phyloP scores from a whole-genome alignment of 2,113 vertebrate genomes.

The Podiceps cristatus region DNA sequence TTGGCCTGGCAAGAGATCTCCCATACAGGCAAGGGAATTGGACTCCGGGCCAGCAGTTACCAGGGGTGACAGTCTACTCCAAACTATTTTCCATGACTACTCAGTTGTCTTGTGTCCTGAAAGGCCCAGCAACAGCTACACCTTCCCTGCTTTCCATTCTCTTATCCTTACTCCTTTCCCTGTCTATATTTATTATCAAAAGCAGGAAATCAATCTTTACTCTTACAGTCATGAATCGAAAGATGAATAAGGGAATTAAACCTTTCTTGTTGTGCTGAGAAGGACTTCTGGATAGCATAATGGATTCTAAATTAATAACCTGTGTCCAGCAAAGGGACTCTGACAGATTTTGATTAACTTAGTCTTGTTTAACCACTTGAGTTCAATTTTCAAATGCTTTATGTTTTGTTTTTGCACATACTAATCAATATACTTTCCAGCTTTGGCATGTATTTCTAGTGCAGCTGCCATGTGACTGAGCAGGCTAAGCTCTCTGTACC shows the following conservation, averaged over 20 bases:
- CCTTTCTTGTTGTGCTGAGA: background rate
- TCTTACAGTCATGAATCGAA: background rate
- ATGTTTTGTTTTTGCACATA: background rate
- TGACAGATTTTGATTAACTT: slow-evolving; percentile 18
- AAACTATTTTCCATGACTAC: background rate
- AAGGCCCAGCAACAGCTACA: background rate
- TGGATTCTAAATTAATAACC: slow-evolving; percentile 27
- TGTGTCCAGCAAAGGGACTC: background rate
- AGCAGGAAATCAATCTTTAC: slow-evolving; percentile 13
- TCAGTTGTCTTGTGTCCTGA: background rate
- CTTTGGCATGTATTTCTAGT: background rate
- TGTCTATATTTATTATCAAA: background rate
- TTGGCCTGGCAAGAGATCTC: background rate
- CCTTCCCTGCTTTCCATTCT: background rate
- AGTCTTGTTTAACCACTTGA: slow-evolving; percentile 7
- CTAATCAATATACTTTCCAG: background rate
- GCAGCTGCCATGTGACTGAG: background rate
- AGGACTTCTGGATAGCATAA: slow-evolving; percentile 6
- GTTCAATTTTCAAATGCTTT: slow-evolving; percentile 5
- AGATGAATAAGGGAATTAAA: slow-evolving; percentile 17
- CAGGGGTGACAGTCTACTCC: background rate
- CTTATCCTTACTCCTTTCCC: background rate
- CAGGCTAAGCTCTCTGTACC: background rate
- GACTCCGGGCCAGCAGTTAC: background rate
- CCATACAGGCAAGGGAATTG: background rate